Base-by-base conservation (phyloP, 2,888 invertebrate species). In the Pristionchus japonicus region DNA sequence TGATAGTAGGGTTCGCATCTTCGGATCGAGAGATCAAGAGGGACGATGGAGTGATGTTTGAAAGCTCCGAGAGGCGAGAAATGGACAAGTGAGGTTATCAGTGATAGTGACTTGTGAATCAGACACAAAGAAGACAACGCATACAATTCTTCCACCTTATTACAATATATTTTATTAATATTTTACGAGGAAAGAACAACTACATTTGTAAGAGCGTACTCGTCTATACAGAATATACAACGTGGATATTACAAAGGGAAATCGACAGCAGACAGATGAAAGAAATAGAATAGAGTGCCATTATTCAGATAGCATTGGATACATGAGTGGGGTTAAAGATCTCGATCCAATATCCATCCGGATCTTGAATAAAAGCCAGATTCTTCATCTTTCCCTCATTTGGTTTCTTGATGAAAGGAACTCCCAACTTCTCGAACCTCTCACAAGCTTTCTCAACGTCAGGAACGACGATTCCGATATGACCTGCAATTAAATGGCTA, bases 341-440 rank as follows among this genome's bases (percentile, higher is more conserved):
- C 95, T 98, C 98, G 93, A 98, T 98, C 98, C 98, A 98, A 94
- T 98, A 98, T 49, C 97, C 98, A 95, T 98, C 98, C 0, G 98
- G 98, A 95, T 98, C 98, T 61, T 74, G 97, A 89, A 98, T 97
- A 95, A 98, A 98, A 2, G 98, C 98, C 82, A 98, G 95, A 0
- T 97, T 92, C 80, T 93, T 93, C 93, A 93, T 93, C 9, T 84
- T 52, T 13, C 96, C 96, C 93, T 97, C 98, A 93, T 97, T 96
- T 0, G 97, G 98, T 91, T 96, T 96, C 95, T 98, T 98, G 1
- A 97, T 96, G 95, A 98, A 98, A 90, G 97, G 96, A 7, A 98
- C 98, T 0, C 97, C 97, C 88, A 96, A 95, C 91, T 96, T 96
- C 94, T 98, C 97, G 94, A 98, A 98, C 92, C 97, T 96, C 93